phyloP scores from a whole-genome alignment of 2,888 invertebrate species.

The Glyphotaelius pellucidus region DNA sequence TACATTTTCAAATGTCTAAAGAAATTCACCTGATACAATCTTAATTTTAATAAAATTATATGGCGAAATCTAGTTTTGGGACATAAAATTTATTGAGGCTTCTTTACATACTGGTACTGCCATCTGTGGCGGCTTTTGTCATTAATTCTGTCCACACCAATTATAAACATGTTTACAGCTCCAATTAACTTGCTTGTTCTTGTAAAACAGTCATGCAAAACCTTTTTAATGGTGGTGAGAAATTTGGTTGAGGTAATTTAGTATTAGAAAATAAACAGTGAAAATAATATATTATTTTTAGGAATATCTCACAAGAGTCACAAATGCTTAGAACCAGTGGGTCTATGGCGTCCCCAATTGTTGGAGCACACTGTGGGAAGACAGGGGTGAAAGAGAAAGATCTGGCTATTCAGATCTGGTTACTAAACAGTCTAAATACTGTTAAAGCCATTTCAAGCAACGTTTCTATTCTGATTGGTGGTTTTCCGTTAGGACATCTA shows the following conservation, averaged over 20 bases:
- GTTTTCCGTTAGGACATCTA: no score
- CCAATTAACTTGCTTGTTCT: neutral
- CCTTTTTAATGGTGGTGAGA: neutral
- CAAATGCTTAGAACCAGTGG: neutral
- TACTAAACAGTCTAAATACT: neutral
- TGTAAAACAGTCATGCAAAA: neutral
- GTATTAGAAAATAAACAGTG: neutral
- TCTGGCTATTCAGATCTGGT: no score
- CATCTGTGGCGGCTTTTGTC: neutral
- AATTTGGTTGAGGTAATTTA: neutral
- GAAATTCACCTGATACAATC: neutral
- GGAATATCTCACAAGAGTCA: neutral
- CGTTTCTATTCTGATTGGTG: neutral
- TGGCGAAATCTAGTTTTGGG: neutral
- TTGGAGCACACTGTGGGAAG: neutral
- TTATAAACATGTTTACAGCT: neutral
- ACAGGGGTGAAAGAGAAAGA: neutral
- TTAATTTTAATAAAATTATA: neutral
- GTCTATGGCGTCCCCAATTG: neutral
- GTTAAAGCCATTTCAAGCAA: neutral
- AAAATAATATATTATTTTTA: neutral
- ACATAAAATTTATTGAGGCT: neutral
- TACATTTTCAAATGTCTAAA: neutral
- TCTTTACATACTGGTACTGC: neutral
- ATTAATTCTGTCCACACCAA: slow-evolving; percentile 2